Conservation (phyloP, 2,113 vertebrate genomes). For the Speoplatyrhinus poulsoni region DNA sequence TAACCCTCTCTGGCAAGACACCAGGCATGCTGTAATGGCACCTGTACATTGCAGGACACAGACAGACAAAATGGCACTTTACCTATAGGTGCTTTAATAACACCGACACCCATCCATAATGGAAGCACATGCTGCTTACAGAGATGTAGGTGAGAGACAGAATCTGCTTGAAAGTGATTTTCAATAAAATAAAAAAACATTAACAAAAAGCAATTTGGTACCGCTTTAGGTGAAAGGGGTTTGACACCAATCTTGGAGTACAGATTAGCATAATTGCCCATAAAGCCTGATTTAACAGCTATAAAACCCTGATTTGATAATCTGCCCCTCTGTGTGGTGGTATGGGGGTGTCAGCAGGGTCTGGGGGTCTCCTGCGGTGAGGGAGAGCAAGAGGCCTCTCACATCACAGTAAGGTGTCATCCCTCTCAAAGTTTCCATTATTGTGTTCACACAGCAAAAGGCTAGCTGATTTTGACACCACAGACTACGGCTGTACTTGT, state of each 20-base stretch:
- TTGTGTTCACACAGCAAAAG: slow-evolving; percentile 7
- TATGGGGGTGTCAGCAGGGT: slow-evolving; percentile 15
- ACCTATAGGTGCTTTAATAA: slow-evolving; percentile 43
- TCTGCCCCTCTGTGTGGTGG: slow-evolving; percentile 29
- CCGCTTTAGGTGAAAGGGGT: slow-evolving; percentile 56
- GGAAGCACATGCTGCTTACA: not conserved
- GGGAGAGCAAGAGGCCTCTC: slow-evolving; percentile 16
- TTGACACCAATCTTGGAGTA: slow-evolving; percentile 54
- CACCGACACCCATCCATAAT: not conserved
- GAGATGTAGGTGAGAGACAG: slow-evolving; percentile 5
- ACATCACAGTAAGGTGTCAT: slow-evolving; percentile 34
- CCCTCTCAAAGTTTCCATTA: not conserved
- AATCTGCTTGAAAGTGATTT: slow-evolving; percentile 56
- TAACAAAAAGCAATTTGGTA: slow-evolving; percentile 53
- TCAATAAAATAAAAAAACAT: slow-evolving; percentile 53
- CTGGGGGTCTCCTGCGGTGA: slow-evolving; percentile 5
- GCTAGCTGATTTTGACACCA: slow-evolving; percentile 32
- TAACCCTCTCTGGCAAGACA: slow-evolving; percentile 1
- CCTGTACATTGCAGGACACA: not conserved
- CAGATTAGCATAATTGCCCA: slow-evolving; percentile 68
- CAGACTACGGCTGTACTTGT: not conserved
- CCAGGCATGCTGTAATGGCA: not conserved
- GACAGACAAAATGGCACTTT: slow-evolving; percentile 25
- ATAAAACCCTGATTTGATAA: slow-evolving; percentile 63
- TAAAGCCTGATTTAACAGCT: slow-evolving; percentile 60